phyloP scores from a whole-genome alignment of 2,888 invertebrate genomes.

The Cryptophagus acutangulus region DNA sequence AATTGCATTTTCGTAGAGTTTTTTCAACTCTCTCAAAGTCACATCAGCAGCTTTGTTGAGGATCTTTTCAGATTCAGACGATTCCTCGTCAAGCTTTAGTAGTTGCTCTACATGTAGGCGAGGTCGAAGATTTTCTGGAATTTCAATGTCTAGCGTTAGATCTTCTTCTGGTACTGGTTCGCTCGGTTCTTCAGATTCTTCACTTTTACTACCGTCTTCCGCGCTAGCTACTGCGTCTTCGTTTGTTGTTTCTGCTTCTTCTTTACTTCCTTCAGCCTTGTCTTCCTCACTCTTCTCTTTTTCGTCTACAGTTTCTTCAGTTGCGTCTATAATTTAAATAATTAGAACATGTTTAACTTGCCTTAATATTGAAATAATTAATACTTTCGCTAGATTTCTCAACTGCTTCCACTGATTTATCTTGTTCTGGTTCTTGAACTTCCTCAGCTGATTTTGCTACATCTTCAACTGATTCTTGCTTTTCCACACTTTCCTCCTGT shows the following conservation, averaged over 20 bases:
- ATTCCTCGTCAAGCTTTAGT: conserved; percentile 72
- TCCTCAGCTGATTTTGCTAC: conserved; percentile 1
- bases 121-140: conserved; percentile 72
- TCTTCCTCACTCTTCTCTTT: conserved; percentile 17
- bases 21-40: conserved; percentile 78
- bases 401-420: conserved; percentile 31
- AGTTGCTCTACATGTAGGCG: conserved; percentile 77
- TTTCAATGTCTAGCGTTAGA: conserved; percentile 61
- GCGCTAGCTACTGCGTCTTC: background rate
- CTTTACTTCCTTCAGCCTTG: conserved; percentile 3
- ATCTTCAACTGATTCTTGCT: background rate
- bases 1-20: conserved; percentile 78
- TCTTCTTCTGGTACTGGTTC: conserved; percentile 51
- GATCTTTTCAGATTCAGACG: conserved; percentile 64
- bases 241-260: conserved; percentile 46
- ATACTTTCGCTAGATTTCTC: too few relatives aligned
- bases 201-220: conserved; percentile 11
- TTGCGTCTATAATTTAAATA: too few relatives aligned
- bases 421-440: background rate
- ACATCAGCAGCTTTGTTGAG: conserved; percentile 70
- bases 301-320: too few relatives aligned
- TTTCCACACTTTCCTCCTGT: conserved; percentile 21
- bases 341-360: too few relatives aligned
- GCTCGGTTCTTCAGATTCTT: conserved; percentile 22
- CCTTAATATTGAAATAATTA: too few relatives aligned